A percentile compares a stretch with the other conserved stretches of the same genome.
phyloP scores from a whole-genome alignment of 2,888 invertebrate species.

The Stramonita haemastoma region DNA sequence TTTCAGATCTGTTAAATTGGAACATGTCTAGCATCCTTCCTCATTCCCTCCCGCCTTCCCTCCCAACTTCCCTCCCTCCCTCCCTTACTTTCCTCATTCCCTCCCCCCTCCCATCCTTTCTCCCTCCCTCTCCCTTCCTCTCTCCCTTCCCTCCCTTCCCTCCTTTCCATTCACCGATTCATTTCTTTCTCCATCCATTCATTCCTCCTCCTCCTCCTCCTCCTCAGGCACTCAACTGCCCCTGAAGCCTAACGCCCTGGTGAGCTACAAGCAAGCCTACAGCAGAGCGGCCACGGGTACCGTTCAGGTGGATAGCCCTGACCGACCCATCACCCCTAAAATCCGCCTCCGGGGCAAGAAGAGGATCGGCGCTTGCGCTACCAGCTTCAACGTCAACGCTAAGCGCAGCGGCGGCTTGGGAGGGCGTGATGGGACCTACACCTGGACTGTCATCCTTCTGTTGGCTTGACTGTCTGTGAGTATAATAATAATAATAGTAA shows the following conservation, averaged over 20 bases:
- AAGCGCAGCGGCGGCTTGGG: constrained; percentile 38
- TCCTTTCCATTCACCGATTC: neutral
- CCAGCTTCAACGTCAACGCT: constrained; percentile 36
- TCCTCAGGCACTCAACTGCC: constrained; percentile 23
- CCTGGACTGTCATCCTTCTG: constrained; percentile 38
- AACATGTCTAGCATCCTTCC: too few relatives aligned
- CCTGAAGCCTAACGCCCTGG: constrained; percentile 36
- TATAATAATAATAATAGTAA: too few relatives aligned
- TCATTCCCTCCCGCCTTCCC: too few relatives aligned
- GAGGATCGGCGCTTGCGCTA: constrained; percentile 36
- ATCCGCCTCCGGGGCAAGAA: constrained; percentile 38
- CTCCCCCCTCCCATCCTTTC: too few relatives aligned
- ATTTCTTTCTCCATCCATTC: neutral
- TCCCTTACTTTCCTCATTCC: too few relatives aligned
- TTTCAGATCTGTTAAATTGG: too few relatives aligned
- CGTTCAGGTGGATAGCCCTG: constrained; percentile 31
- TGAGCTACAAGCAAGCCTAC: constrained; percentile 21
- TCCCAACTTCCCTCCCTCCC: too few relatives aligned
- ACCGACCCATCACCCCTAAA: constrained; percentile 36
- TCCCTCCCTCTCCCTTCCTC: neutral
- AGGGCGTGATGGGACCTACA: constrained; percentile 34
- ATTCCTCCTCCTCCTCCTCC: neutral
- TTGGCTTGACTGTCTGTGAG: constrained; percentile 35
- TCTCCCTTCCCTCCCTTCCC: neutral
- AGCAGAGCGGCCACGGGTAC: constrained; percentile 34